Conservation (phyloP, 1,140 invertebrate species). For the Caenorhabditis remanei region DNA sequence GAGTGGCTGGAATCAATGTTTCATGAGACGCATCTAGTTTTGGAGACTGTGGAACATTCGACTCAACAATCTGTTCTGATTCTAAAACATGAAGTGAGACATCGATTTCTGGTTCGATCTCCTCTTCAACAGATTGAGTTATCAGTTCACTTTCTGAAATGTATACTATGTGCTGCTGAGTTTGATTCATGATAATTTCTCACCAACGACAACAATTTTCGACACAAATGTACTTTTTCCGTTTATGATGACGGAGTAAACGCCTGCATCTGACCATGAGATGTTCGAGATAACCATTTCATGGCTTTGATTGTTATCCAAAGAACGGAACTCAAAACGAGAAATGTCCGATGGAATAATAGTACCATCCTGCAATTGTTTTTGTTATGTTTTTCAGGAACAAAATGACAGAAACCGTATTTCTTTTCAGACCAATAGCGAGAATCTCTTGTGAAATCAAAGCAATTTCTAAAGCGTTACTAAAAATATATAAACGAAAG, state of each 20-base stretch:
- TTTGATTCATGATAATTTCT: neutral
- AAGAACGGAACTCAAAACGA: conserved; percentile 29
- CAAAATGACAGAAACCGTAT: too few species aligned
- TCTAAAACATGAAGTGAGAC: conserved; percentile 21
- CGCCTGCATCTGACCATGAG: conserved; percentile 17
- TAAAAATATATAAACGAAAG: too few species aligned
- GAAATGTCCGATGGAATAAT: conserved; percentile 23
- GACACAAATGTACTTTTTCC: conserved; percentile 35
- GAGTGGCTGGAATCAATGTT: conserved; percentile 17
- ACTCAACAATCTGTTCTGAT: conserved; percentile 36
- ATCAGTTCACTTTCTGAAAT: conserved; percentile 57
- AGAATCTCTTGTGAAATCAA: too few species aligned
- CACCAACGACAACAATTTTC: conserved; percentile 48
- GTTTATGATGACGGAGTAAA: conserved; percentile 27
- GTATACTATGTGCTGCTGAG: neutral
- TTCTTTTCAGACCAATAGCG: too few species aligned
- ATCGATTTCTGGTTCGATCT: conserved; percentile 49
- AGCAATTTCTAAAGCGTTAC: too few species aligned
- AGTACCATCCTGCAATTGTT: conserved; percentile 16
- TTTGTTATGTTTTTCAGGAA: too few species aligned
- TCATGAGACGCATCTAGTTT: conserved; percentile 47
- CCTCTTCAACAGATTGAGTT: conserved; percentile 59
- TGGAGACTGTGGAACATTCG: conserved; percentile 38
- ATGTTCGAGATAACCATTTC: conserved; percentile 36
- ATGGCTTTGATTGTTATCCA: conserved; percentile 50